Percentiles rank a stretch among this genome's conserved stretches.
phyloP scores from a whole-genome alignment of 2,888 invertebrate species.

The Eledone cirrhosa region DNA sequence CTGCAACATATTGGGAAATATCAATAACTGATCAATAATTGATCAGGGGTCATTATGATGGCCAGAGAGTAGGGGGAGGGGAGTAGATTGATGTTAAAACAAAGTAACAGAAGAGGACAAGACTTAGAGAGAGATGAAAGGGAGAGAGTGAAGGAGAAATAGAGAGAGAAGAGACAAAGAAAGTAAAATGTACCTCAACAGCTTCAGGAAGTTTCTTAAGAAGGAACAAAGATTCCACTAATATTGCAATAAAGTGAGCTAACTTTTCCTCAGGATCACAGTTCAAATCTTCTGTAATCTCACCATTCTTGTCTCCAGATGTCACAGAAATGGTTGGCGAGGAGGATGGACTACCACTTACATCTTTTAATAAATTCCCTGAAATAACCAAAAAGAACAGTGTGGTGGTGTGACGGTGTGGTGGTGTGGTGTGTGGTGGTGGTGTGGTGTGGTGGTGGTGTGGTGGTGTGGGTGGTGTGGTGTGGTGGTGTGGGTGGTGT shows the following conservation, averaged over 20 bases:
- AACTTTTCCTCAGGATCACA: constrained; percentile 67
- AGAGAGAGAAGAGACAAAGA: background rate
- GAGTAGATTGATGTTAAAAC: too few species aligned
- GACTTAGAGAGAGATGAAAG: background rate
- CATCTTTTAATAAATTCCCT: constrained; percentile 18
- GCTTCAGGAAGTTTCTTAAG: constrained; percentile 84
- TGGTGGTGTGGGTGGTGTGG: too few species aligned
- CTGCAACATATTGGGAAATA: constrained; percentile 65
- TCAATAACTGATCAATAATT: background rate
- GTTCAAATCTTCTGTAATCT: constrained; percentile 51
- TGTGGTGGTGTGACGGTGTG: too few species aligned
- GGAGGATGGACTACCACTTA: background rate
- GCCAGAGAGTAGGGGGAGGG: background rate
- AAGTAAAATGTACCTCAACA: constrained; percentile 74
- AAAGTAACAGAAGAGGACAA: background rate
- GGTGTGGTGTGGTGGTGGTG: too few species aligned
- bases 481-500: too few species aligned
- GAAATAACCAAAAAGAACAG: background rate
- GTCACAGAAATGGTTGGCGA: background rate
- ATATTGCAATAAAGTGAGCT: constrained; percentile 77
- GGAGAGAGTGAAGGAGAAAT: background rate
- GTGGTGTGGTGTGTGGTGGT: too few species aligned
- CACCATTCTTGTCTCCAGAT: constrained; percentile 16
- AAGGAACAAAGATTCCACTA: constrained; percentile 85
- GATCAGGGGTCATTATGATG: too few species aligned